Conservation (phyloP, 2,888 invertebrate species). For the Campoletis raptor region DNA sequence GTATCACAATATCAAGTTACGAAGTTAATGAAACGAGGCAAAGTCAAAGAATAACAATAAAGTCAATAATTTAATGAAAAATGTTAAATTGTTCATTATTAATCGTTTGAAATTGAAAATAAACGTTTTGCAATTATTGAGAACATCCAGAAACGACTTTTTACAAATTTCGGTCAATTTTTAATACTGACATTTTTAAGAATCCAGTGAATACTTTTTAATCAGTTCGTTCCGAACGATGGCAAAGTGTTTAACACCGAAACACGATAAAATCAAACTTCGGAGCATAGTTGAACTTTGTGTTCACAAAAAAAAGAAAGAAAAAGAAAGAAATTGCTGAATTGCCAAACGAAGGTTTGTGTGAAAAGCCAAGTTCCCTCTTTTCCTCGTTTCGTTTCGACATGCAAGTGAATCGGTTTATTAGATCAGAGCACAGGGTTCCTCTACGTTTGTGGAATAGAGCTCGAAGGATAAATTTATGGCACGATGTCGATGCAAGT, state of each 20-base stretch:
- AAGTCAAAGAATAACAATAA: background rate
- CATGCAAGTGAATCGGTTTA: slow-evolving; percentile 28
- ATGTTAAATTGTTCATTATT: background rate
- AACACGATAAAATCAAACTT: background rate
- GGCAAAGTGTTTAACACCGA: background rate
- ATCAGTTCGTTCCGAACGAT: background rate
- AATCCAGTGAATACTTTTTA: background rate
- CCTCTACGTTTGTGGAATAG: background rate
- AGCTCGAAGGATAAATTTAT: slow-evolving; percentile 44
- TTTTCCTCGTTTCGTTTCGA: slow-evolving; percentile 3
- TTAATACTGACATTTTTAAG: background rate
- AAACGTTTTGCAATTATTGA: background rate
- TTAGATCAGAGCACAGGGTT: slow-evolving; percentile 26
- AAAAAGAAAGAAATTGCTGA: no score
- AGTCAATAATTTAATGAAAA: background rate
- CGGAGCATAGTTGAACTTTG: background rate
- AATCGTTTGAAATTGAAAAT: background rate
- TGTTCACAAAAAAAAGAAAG: background rate
- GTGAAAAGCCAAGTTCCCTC: slow-evolving; percentile 2
- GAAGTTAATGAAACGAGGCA: background rate
- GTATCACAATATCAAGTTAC: background rate
- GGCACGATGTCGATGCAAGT: background rate
- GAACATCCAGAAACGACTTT: background rate
- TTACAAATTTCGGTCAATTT: background rate
- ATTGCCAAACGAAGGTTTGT: background rate